Conservation (phyloP, 2,888 invertebrate species). For the Agonopterix arenella region DNA sequence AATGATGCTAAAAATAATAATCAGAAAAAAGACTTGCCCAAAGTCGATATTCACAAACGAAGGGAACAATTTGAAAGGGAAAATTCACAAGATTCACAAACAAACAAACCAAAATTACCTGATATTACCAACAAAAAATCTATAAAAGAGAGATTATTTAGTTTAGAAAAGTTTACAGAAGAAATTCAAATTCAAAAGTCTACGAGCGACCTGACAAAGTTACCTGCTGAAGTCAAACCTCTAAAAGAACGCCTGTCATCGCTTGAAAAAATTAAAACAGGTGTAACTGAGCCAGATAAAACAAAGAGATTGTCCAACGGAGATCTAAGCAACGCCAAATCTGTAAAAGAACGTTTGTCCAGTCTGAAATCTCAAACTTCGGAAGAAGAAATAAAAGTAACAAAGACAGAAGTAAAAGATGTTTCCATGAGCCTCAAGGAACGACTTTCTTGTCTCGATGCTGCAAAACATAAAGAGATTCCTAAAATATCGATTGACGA, state of each 20-base stretch:
- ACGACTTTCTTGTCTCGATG: constrained; percentile 68
- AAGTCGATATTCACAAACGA: constrained; percentile 88
- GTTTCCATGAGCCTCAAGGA: constrained; percentile 74
- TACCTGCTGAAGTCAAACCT: constrained; percentile 79
- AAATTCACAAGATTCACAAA: constrained; percentile 69
- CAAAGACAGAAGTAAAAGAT: constrained; percentile 62
- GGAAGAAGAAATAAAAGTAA: constrained; percentile 55
- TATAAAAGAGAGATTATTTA: constrained; percentile 83
- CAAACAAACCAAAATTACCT: constrained; percentile 73
- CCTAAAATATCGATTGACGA: constrained; percentile 63
- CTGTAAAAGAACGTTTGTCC: constrained; percentile 67
- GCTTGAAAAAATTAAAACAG: constrained; percentile 75
- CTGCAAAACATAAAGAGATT: constrained; percentile 66
- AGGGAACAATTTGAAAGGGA: constrained; percentile 89
- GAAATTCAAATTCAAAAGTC: constrained; percentile 66
- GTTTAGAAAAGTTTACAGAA: constrained; percentile 81
- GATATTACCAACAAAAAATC: constrained; percentile 81
- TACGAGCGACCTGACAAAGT: constrained; percentile 61
- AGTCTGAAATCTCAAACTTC: constrained; percentile 64
- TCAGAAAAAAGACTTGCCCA: constrained; percentile 80
- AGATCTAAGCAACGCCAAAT: constrained; percentile 56
- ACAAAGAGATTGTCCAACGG: constrained; percentile 61
- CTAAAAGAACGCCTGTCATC: constrained; percentile 80
- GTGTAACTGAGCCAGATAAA: constrained; percentile 64
- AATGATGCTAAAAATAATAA: constrained; percentile 62